Base-by-base conservation (phyloP, 2,797 vertebrate genomes). In the Phrynocephalus forsythii region DNA sequence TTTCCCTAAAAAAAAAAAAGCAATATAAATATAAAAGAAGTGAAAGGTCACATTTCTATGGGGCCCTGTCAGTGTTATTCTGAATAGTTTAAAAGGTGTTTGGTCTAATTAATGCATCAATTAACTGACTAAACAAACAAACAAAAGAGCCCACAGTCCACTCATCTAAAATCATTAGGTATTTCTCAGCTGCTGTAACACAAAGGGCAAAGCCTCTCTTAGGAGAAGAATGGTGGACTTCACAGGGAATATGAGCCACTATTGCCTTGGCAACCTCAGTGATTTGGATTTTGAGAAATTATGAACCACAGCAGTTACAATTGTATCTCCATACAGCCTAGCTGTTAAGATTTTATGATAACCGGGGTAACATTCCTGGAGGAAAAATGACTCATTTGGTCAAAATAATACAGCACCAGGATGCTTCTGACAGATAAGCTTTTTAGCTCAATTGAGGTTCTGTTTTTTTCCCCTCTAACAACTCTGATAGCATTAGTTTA, bases 241-340 rank as follows among this genome's bases (percentile, higher is more conserved):
- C 67, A 83, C 56, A 56, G 82, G 33, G 50, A 71, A 79, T 30
- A n/a, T 79, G 67, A 71, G 66, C 50, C 48, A 44, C 66, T n/a
- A 83, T 87, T 24, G 73, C 81, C 73, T 87, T 83, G 86, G 71
- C 86, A 87, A 83, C 81, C 30, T 60, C 66, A 87, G n/a, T 79
- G 44, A 75, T 50, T 52, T 28, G 75, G 81, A 28, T 78, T 79
- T 44, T 26, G 7, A 50, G 86, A 87, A 50, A 83, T 83, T 87
- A 83, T 28, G 78, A 83, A 87, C 56, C 26, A 20, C 50, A 9
- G 15, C 71, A 26, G 71, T 22, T n/a, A 82, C 86, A 87, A 48
- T 83, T 87, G n/a, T 83, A 60, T 63, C 86, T 71, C 68, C 71
- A 83, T 56, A 33, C 2, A 78, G 86, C 66, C 69, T 87, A 10